phyloP scores from a whole-genome alignment of 2,797 vertebrate species.

The Sebastolobus alascanus region DNA sequence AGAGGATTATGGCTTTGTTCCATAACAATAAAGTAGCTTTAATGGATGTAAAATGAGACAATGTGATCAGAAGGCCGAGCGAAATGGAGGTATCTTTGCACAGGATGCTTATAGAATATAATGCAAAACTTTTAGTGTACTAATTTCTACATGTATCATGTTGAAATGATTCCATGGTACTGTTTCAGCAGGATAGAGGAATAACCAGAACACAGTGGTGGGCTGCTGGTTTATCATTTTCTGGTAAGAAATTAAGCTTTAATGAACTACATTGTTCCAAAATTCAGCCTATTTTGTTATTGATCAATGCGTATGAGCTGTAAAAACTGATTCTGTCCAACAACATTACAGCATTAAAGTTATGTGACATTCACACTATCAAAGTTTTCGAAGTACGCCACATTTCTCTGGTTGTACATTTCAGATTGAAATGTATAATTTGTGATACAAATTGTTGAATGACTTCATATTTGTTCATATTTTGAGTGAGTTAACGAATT shows the following conservation, averaged over 20 bases:
- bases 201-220: background rate
- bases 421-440: too few relatives aligned
- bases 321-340: too few relatives aligned
- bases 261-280: background rate
- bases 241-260: background rate
- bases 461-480: too few relatives aligned
- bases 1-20: constrained; percentile 22
- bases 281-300: too few relatives aligned
- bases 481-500: too few relatives aligned
- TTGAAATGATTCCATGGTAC: background rate
- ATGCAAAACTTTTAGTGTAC: background rate
- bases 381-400: too few relatives aligned
- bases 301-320: background rate
- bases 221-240: background rate
- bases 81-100: background rate
- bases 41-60: background rate
- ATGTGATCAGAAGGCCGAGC: background rate
- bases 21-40: constrained; percentile 13
- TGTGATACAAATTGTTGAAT: too few relatives aligned
- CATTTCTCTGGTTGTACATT: too few relatives aligned
- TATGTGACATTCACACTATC: too few relatives aligned
- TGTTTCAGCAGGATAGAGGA: background rate
- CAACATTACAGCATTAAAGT: too few relatives aligned
- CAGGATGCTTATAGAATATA: background rate
- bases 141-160: too few relatives aligned